Evolutionary conservation across 2,113 vertebrate genomes (phyloP).

Genomic region (Aegypius monachus): DNA sequence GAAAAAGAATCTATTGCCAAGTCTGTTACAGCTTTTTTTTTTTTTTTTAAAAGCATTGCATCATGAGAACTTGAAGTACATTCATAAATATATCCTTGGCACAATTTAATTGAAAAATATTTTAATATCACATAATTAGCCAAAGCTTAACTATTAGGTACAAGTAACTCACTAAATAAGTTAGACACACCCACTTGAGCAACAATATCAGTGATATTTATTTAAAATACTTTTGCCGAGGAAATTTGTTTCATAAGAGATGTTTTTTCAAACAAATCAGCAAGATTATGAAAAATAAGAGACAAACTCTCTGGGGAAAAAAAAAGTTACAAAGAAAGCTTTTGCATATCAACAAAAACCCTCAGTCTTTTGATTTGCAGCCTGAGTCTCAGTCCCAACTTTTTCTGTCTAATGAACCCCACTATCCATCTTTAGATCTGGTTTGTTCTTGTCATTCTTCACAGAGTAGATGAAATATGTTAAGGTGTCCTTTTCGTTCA

Average conservation of each 20-base stretch:
- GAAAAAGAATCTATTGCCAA: background rate
- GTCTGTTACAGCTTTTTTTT: background rate
- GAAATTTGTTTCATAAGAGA: constrained; percentile 35
- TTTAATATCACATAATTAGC: constrained; percentile 7
- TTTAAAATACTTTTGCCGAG: constrained; percentile 74
- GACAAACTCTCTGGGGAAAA: constrained; percentile 54
- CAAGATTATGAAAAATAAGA: constrained; percentile 75
- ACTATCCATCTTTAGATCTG: constrained; percentile 80
- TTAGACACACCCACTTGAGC: constrained; percentile 65
- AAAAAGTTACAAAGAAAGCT: constrained; percentile 73
- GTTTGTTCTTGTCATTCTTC: constrained; percentile 84
- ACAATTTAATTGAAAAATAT: constrained; percentile 32
- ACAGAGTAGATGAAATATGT: constrained; percentile 86
- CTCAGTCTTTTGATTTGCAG: constrained; percentile 62
- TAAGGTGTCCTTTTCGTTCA: constrained; percentile 87
- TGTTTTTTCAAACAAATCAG: constrained; percentile 63
- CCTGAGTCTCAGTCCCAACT: constrained; percentile 45
- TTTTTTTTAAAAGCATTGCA: background rate
- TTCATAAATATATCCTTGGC: background rate
- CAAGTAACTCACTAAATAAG: constrained; percentile 15
- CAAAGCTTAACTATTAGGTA: background rate
- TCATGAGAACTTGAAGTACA: background rate
- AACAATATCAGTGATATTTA: constrained; percentile 74
- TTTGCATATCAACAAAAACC: constrained; percentile 66
- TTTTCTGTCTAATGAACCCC: constrained; percentile 71